A percentile compares a stretch with the other conserved stretches of the same genome.
Evolutionary conservation across 2,797 vertebrate species (phyloP).

Genomic region (Lacerta viridis): DNA sequence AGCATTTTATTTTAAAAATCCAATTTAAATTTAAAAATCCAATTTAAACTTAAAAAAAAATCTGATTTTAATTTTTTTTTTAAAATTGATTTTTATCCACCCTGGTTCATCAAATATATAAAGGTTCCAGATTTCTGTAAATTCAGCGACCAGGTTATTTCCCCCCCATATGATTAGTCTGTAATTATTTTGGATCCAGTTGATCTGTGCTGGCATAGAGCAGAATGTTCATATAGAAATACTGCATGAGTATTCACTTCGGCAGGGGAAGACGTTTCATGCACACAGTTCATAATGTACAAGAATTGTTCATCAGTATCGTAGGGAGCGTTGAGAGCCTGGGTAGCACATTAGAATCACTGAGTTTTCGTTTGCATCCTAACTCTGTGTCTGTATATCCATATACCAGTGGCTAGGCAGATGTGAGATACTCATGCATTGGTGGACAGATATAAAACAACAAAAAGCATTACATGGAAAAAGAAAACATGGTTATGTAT

Average conservation of each 20-base stretch:
- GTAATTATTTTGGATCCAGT: neutral
- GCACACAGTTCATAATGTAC: neutral
- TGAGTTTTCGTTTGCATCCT: neutral
- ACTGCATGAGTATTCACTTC: neutral
- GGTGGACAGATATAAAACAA: neutral
- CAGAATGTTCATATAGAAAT: neutral
- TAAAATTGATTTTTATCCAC: no score
- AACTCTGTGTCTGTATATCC: neutral
- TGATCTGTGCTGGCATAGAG: neutral
- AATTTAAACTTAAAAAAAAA: no score
- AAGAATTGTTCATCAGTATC: neutral
- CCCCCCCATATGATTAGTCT: neutral
- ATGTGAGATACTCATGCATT: neutral
- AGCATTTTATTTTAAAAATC: no score
- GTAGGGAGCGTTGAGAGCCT: neutral
- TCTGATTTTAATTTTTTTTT: no score
- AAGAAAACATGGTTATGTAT: neutral
- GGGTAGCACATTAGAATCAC: neutral
- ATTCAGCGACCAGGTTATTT: neutral
- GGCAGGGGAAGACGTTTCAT: neutral
- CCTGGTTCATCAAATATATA: neutral
- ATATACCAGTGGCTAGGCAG: neutral
- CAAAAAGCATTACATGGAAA: neutral
- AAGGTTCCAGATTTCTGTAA: neutral
- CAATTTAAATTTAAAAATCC: no score